Base-by-base conservation (phyloP, 1,140 invertebrate genomes). In the Scaptomyza graminum region DNA sequence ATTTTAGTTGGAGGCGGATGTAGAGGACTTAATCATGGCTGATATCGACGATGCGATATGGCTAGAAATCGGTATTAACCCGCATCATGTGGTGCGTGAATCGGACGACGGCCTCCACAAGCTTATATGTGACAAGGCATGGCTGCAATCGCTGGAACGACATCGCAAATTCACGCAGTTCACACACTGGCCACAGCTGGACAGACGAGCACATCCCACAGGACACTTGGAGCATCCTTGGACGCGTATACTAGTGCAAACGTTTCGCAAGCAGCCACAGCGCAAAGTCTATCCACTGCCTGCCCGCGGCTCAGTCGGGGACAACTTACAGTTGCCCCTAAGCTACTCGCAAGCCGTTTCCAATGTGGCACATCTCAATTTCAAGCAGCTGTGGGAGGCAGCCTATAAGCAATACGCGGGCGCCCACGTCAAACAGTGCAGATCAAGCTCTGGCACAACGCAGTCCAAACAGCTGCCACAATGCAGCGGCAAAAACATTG, bases 371-470 rank as follows among this genome's bases (percentile, higher is more conserved):
- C 94, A 96, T 87, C 95, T 94, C 34, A 97, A 97, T 93, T 95
- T 96, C 83, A 94, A 95, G 82, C 96, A 96, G 92, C 92, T 97
- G 56, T 97, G 96, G 96, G 96, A 96, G 90, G 94, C 96, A 79
- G 94, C 95, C 5, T 96, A 95, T 80, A 96, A 96, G 82, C 96
- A 95, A 92, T 96, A 96, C 92, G 56, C 74, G 9, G 82, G 65
- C 0, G 79, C 85, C 5, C 83, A 85, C 63, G 67, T 87, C 5
- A 91, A 87, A 12, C 69, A 74, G 2, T 75, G 73, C 55, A 63
- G 63, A 15, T 4, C 74, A 4, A 70, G 56, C 7, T 22, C 46
- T 88, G 89, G 71, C 66, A 90, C 91, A 74, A 90, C 91, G 74
- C 87, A 88, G 51, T 69, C 78, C 25, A 70, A 89, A 15, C 92